A percentile compares a stretch with the other conserved stretches of the same genome.
These are phyloP conservation scores for Motacilla alba DNA, from an alignment of 2,113 vertebrate species.

Conservation along the genomic window DNA sequence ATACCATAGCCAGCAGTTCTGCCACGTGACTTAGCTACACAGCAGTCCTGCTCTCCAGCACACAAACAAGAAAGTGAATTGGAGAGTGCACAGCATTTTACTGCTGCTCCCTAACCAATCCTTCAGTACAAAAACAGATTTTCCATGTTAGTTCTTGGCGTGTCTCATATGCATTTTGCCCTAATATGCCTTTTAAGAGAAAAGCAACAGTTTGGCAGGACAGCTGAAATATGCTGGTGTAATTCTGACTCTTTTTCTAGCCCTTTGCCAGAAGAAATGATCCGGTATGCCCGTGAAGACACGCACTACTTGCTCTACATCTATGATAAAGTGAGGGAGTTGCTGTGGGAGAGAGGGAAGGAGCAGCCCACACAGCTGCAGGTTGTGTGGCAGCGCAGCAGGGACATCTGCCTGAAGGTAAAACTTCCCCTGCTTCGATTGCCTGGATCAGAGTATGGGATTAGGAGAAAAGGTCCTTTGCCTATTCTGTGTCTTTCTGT, in stretches of 20 bases:
- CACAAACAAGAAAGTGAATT: background rate
- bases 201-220: background rate
- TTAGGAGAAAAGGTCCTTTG: background rate
- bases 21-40: background rate
- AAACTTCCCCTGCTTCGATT: background rate
- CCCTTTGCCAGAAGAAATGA: conserved; percentile 93
- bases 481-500: accelerated
- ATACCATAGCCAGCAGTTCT: background rate
- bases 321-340: conserved; percentile 83
- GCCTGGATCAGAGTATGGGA: background rate
- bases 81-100: background rate
- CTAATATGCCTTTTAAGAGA: background rate
- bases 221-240: background rate
- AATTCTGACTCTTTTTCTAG: conserved; percentile 61
- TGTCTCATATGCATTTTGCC: background rate
- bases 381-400: conserved; percentile 90
- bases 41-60: background rate
- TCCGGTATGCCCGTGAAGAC: conserved; percentile 87
- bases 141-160: background rate
- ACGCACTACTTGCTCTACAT: conserved; percentile 95
- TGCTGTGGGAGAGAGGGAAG: conserved; percentile 79
- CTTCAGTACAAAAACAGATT: background rate
- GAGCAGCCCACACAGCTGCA: conserved; percentile 81
- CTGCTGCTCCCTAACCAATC: background rate
- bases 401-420: conserved; percentile 90